Evolutionary conservation across 2,797 vertebrate genomes (phyloP).

Genomic region (Arrhamphus sclerolepis): DNA sequence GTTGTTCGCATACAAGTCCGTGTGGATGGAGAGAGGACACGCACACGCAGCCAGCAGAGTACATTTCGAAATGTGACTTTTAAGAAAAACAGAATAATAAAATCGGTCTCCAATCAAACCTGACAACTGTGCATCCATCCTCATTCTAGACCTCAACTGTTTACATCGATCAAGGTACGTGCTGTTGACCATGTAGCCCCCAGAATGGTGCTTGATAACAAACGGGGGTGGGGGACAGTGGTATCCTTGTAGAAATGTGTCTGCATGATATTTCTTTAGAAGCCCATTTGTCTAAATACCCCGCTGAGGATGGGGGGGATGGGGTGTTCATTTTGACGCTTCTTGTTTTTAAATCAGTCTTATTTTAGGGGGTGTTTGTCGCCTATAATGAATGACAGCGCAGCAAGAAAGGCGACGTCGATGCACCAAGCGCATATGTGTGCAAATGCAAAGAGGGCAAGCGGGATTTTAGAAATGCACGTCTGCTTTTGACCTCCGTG

Average conservation of each 20-base stretch:
- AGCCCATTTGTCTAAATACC: background rate
- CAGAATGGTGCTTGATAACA: slow-evolving; percentile 21
- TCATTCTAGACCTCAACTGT: slow-evolving; percentile 54
- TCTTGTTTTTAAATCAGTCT: slow-evolving; percentile 11
- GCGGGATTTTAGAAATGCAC: slow-evolving; percentile 19
- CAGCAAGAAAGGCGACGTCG: slow-evolving; percentile 43
- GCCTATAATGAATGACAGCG: background rate
- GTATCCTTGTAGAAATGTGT: slow-evolving; percentile 25
- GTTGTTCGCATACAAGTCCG: slow-evolving; percentile 41
- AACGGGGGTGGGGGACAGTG: slow-evolving; percentile 3
- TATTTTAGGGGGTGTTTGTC: slow-evolving; percentile 6
- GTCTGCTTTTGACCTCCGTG: slow-evolving; percentile 33
- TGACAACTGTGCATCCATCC: slow-evolving; percentile 47
- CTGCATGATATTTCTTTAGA: slow-evolving; percentile 20
- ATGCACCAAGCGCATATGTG: slow-evolving; percentile 66
- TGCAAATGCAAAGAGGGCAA: slow-evolving; percentile 30
- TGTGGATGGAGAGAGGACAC: slow-evolving; percentile 61
- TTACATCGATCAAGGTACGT: slow-evolving; percentile 76
- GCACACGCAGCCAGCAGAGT: slow-evolving; percentile 38
- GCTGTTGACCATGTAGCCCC: slow-evolving; percentile 35
- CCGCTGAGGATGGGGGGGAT: background rate
- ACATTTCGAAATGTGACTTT: slow-evolving; percentile 79
- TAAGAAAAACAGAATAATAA: too few relatives aligned
- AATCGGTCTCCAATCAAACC: slow-evolving; percentile 30
- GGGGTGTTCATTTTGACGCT: slow-evolving; percentile 17